Percentiles rank a stretch among this genome's conserved stretches.
Conservation (phyloP, 2,888 invertebrate genomes). For the Drosophila rellima region DNA sequence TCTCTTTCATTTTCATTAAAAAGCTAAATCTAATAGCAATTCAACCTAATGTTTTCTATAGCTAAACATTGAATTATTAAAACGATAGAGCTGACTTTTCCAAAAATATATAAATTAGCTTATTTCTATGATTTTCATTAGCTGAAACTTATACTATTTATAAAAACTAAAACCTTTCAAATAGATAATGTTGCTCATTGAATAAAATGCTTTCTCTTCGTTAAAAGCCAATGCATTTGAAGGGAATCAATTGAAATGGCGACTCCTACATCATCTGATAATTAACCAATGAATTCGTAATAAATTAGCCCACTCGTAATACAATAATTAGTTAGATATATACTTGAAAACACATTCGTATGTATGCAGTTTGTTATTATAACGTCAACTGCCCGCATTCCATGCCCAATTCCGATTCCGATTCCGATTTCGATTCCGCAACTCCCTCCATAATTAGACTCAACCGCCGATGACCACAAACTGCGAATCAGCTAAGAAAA, state of each 20-base stretch:
- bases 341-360: neutral
- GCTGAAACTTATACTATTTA: neutral
- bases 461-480: constrained; percentile 16
- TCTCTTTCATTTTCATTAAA: neutral
- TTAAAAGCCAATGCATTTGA: constrained; percentile 5
- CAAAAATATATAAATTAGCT: too few relatives aligned
- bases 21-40: neutral
- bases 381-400: constrained; percentile 60
- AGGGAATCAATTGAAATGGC: constrained; percentile 14
- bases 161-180: neutral
- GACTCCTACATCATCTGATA: constrained; percentile 35
- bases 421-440: constrained; percentile 13
- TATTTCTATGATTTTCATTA: neutral
- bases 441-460: constrained; percentile 29
- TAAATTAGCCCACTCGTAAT: constrained; percentile 49
- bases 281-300: constrained; percentile 33
- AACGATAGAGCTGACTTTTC: neutral
- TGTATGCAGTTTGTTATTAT: constrained; percentile 31
- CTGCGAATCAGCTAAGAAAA: constrained; percentile 18
- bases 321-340: constrained; percentile 40
- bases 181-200: too few relatives aligned
- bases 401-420: constrained; percentile 38
- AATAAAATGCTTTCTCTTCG: constrained; percentile 30
- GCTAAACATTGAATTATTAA: neutral
- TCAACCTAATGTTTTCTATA: neutral